Evolutionary conservation across 2,888 invertebrate species (phyloP).

Genomic region (Ectobius pallidus): DNA sequence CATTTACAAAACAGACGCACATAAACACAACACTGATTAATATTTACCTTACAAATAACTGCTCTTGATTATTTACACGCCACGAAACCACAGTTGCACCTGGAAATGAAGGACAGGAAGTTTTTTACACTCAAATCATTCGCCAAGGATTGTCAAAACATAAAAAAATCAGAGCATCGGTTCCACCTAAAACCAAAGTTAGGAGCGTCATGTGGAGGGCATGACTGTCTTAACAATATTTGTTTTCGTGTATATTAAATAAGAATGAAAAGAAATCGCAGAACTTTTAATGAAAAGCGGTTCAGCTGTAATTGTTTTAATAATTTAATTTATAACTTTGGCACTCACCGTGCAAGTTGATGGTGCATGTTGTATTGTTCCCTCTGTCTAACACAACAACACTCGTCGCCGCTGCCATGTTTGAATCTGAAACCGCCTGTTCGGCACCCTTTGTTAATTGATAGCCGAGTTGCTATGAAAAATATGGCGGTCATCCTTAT

Average conservation of each 20-base stretch:
- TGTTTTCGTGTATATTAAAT: conserved; percentile 21
- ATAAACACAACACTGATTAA: neutral
- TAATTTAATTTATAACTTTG: neutral
- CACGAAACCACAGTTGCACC: conserved; percentile 97
- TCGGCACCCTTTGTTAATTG: conserved; percentile 42
- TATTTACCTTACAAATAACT: conserved; percentile 92
- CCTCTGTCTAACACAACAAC: conserved; percentile 94
- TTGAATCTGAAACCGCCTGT: conserved; percentile 47
- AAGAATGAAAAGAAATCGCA: neutral
- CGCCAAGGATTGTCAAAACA: conserved; percentile 42
- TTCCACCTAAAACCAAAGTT: conserved; percentile 33
- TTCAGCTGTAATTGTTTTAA: neutral
- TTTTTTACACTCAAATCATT: conserved; percentile 36
- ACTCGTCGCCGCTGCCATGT: conserved; percentile 76
- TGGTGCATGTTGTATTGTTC: conserved; percentile 95
- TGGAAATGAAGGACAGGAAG: conserved; percentile 57
- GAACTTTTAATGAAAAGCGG: neutral
- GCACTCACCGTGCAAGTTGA: conserved; percentile 92
- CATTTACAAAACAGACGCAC: neutral
- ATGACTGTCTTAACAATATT: conserved; percentile 36
- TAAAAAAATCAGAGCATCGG: conserved; percentile 44
- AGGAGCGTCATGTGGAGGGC: conserved; percentile 42
- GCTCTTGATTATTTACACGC: conserved; percentile 95
- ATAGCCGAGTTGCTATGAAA: conserved; percentile 33
- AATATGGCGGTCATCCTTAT: neutral